Base-by-base conservation (phyloP, 92 coral and sea anemone genomes). In the Siderastrea radians region DNA sequence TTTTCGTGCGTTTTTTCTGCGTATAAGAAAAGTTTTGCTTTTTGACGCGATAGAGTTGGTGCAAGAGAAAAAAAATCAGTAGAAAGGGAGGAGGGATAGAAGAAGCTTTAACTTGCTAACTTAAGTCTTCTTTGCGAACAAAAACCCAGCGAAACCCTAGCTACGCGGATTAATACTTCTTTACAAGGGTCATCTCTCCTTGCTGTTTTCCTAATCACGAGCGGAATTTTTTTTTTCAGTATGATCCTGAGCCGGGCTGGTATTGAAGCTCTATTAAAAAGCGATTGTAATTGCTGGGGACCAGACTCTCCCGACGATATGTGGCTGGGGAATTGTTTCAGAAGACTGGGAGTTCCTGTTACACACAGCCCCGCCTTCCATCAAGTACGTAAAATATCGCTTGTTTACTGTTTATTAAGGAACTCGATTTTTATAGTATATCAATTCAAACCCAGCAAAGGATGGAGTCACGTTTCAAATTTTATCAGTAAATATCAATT, bases 271-370 rank as follows among this genome's bases (percentile, higher is more conserved):
- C 66, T 97, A 61, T 70, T 92, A 60, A 87, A 78, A 38, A 94
- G 98, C 74, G 93, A 90, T 62, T 97, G 99, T 66, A 79, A 75
- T 38, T 97, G 99, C 72, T 90, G 95, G 94, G 80, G 90, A 80
- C 91, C 93, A 9, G 94, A 97, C 78, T 91, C 98, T 3, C 99
- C 99, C 3, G 99, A 97, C 61, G 99, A 97, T 66, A 97, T 97
- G 99, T 93, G 98, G 94, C 96, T 97, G 55, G 99, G 99, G 57
- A 90, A 91, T 90, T 97, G 99, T 83, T 97, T 93, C 82, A 94
- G 96, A 45, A 92, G 88, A 84, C 90, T 97, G 63, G 92, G 88
- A 43, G 78, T 97, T 72, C 98, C 96, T 16, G 76, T 96, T 10
- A 94, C 91, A 52, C 97, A 97, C 87, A 95, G 88, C 64, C 92